A percentile compares a stretch with the other conserved stretches of the same genome.
Conservation (phyloP, 1,140 invertebrate species). For the Heliconius congener region DNA sequence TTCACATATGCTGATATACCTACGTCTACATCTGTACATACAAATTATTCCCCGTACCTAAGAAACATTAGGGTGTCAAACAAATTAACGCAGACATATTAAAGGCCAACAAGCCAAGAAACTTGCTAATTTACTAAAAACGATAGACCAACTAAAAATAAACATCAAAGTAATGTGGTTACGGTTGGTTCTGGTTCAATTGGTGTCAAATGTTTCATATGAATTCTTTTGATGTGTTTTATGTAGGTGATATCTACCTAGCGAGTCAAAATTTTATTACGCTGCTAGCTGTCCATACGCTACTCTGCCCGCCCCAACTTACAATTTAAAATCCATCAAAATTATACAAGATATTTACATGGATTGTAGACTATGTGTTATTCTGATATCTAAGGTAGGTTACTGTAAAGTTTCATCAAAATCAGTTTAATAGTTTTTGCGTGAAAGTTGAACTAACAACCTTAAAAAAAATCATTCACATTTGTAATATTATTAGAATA, state of each 20-base stretch:
- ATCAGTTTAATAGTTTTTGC: too few relatives aligned
- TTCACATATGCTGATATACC: neutral
- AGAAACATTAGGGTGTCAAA: conserved; percentile 4
- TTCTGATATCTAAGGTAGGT: too few relatives aligned
- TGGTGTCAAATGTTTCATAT: conserved; percentile 63
- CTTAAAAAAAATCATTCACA: too few relatives aligned
- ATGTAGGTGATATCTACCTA: conserved; percentile 45
- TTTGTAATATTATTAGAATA: too few relatives aligned
- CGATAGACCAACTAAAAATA: conserved; percentile 38
- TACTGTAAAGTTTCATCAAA: too few relatives aligned
- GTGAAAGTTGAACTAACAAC: too few relatives aligned
- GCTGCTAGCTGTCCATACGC: neutral
- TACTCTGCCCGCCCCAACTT: too few relatives aligned
- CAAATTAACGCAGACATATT: neutral
- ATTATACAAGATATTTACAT: too few relatives aligned
- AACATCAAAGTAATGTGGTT: conserved; percentile 52
- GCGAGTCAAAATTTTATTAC: conserved; percentile 37
- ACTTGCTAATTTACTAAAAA: conserved; percentile 34
- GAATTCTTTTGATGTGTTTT: conserved; percentile 69
- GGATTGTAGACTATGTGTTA: too few relatives aligned
- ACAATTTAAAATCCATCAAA: too few relatives aligned
- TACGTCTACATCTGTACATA: neutral
- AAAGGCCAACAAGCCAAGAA: neutral
- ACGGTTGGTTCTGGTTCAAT: conserved; percentile 59
- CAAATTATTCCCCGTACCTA: neutral